A percentile compares a stretch with the other conserved stretches of the same genome.
Evolutionary conservation across 2,113 vertebrate genomes (phyloP).

Genomic region (Ancistrus triradiatus): DNA sequence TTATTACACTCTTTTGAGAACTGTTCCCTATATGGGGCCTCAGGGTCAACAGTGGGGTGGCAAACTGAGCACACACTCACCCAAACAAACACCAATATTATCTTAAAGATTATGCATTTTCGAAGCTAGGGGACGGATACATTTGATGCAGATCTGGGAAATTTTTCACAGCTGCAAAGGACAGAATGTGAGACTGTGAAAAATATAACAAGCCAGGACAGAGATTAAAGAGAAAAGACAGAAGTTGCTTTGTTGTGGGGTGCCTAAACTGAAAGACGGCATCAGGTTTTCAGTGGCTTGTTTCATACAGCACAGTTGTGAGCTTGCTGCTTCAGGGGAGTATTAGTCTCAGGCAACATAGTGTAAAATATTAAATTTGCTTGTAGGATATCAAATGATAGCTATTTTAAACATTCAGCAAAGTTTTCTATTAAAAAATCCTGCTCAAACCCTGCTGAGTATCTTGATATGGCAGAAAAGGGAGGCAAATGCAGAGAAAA

Average conservation of each 20-base stretch:
- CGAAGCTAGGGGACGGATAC: not conserved
- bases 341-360: no score
- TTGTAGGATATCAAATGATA: no score
- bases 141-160: not conserved
- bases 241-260: not conserved
- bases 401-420: no score
- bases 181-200: constrained; percentile 1
- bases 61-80: constrained; percentile 27
- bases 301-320: not conserved
- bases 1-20: constrained; percentile 6
- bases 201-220: not conserved
- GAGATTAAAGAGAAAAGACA: no score
- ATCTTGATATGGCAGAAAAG: no score
- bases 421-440: no score
- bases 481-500: no score
- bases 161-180: no score
- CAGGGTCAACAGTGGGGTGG: constrained; percentile 28
- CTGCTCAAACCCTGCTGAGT: no score
- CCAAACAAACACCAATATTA: constrained; percentile 4
- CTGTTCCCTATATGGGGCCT: not conserved
- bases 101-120: not conserved
- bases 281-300: not conserved
- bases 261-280: not conserved
- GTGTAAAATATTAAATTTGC: no score
- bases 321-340: not conserved